Base-by-base conservation (phyloP, 2,113 vertebrate species). In the Chaetorhynchus papuensis region DNA sequence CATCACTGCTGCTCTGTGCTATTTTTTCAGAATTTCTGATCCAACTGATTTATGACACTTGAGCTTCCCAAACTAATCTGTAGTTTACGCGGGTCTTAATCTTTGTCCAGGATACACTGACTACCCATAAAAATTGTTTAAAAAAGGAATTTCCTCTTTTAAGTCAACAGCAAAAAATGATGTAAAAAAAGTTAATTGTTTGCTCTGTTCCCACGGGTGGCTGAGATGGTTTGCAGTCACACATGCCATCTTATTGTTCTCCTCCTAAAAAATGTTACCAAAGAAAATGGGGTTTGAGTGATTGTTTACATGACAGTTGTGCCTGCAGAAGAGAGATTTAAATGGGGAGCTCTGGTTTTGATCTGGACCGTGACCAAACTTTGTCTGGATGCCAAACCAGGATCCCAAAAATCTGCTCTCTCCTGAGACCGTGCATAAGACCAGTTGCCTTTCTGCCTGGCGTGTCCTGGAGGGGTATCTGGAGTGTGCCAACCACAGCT, bases 221-320 rank as follows among this genome's bases (percentile, higher is more conserved):
- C 75, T 82, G 69, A 75, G 89, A 92, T 70, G 69, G 33, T 49
- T 68, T 87, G 50, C 78, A 74, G 75, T 74, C 47, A 85, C 42
- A 42, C 15, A 72, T 68, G 45, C 50, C 82, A 66, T 93, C 78
- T 88, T 86, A 96, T 80, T 94, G 70, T 96, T 96, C 75, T 93
- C 26, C 30, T 83, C 13, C 69, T 78, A 71, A 93, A 91, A 93
- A 89, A 42, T 39, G 12, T 93, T 89, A 63, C 59, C 66, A 91
- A 72, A 90, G 70, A 93, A 94, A 90, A 84, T 82, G 56, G 21
- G 21, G 0, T 87, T 87, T 91, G 72, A 61, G 61, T 90, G 10
- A 33, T 63, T 80, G 59, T 91, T 90, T 83, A 70, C 50, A 70
- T 49, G 75, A 30, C 69, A 79, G 63, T 85, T 88, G 39, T 80